Evolutionary conservation across 2,797 vertebrate genomes (phyloP).

Genomic region (Enteromius argenteus): DNA sequence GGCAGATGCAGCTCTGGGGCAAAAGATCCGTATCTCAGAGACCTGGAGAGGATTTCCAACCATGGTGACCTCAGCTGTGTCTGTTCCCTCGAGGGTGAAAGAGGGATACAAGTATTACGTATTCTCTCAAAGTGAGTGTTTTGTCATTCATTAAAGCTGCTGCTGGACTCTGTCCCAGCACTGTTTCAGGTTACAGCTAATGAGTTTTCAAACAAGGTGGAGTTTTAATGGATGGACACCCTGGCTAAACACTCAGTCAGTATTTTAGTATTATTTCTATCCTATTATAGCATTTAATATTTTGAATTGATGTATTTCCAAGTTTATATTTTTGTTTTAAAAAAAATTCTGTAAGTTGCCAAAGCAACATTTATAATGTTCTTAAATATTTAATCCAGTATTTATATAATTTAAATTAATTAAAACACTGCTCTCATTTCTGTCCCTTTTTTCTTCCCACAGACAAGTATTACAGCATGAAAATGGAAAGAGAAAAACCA

Average conservation of each 20-base stretch:
- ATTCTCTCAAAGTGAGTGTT: slow-evolving; percentile 87
- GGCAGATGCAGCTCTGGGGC: slow-evolving; percentile 73
- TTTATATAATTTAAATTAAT: background rate
- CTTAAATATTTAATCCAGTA: too few species aligned
- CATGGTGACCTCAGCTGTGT: slow-evolving; percentile 82
- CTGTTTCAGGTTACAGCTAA: slow-evolving; percentile 23
- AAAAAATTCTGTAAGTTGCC: background rate
- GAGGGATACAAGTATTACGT: slow-evolving; percentile 90
- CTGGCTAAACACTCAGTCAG: background rate
- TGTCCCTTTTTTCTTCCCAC: slow-evolving; percentile 6
- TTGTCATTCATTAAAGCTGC: background rate
- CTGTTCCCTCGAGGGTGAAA: slow-evolving; percentile 80
- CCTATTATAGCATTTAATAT: too few species aligned
- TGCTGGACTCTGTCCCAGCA: background rate
- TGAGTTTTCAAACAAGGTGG: background rate
- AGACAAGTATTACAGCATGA: slow-evolving; percentile 90
- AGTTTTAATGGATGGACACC: background rate
- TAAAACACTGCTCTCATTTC: background rate
- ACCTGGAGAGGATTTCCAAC: slow-evolving; percentile 78
- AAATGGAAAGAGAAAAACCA: slow-evolving; percentile 78
- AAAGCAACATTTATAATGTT: background rate
- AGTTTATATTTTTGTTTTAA: background rate
- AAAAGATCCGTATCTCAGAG: slow-evolving; percentile 71
- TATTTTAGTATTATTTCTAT: background rate
- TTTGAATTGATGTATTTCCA: background rate